These are phyloP conservation scores for Drosophila varians DNA, from an alignment of 1,140 invertebrate species.

Conservation along the genomic window DNA sequence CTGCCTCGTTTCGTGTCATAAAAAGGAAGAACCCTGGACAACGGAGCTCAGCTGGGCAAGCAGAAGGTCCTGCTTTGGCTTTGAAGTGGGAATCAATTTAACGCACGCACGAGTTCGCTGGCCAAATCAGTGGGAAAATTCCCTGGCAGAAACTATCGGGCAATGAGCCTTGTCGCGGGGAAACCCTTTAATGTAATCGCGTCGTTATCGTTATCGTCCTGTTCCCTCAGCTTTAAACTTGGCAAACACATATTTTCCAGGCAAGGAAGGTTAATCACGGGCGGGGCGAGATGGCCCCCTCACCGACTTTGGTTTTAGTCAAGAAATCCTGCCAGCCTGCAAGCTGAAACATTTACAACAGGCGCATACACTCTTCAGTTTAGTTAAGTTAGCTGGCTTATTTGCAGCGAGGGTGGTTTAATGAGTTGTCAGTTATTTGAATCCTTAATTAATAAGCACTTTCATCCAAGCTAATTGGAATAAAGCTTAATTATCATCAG, in stretches of 20 bases:
- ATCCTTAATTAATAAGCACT: neutral
- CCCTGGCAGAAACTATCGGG: constrained; percentile 53
- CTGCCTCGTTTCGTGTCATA: constrained; percentile 44
- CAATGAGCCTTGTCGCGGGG: constrained; percentile 56
- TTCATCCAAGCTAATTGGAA: neutral
- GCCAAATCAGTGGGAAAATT: constrained; percentile 72
- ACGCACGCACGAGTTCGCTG: constrained; percentile 70
- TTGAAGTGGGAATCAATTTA: constrained; percentile 62
- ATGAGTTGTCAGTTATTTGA: neutral
- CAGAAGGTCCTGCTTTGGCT: neutral
- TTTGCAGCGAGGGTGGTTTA: constrained; percentile 47
- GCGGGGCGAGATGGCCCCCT: neutral
- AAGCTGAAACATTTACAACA: constrained; percentile 56
- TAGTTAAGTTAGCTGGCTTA: constrained; percentile 51
- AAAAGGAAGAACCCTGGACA: constrained; percentile 56
- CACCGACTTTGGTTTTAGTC: constrained; percentile 65
- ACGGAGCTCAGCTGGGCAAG: constrained; percentile 23
- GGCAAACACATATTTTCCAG: constrained; percentile 34
- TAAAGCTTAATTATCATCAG: neutral
- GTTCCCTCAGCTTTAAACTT: constrained; percentile 59
- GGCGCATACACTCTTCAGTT: constrained; percentile 40
- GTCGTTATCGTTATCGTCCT: constrained; percentile 33
- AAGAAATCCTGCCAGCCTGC: constrained; percentile 51
- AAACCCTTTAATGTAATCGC: constrained; percentile 41
- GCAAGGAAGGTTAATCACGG: constrained; percentile 56